Conservation (phyloP, 2,113 vertebrate species). For the Petromus typicus region DNA sequence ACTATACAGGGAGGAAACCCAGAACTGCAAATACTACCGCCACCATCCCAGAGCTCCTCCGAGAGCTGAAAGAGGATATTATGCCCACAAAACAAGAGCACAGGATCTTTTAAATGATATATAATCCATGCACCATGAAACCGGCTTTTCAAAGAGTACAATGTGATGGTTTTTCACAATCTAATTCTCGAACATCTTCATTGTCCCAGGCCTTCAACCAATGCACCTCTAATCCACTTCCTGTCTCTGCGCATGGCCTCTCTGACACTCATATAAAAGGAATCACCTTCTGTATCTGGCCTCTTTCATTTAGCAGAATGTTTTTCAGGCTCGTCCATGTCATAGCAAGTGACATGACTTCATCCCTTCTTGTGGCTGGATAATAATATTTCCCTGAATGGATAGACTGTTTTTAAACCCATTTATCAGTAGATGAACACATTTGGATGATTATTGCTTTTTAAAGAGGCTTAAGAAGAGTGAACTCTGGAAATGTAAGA, state of each 20-base stretch:
- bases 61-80: neutral
- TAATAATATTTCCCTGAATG: neutral
- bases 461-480: conserved; percentile 12
- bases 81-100: neutral
- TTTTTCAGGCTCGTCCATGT: neutral
- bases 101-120: neutral
- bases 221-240: neutral
- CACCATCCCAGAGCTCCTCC: neutral
- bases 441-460: conserved; percentile 17
- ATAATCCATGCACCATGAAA: conserved; percentile 12
- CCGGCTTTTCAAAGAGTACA: neutral
- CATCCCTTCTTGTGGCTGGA: neutral
- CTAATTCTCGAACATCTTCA: conserved; percentile 30
- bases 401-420: neutral
- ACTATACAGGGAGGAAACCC: neutral
- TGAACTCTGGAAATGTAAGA: conserved; percentile 3
- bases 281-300: neutral
- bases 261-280: neutral
- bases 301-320: neutral
- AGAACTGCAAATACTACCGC: neutral
- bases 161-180: neutral
- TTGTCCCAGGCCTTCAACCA: neutral
- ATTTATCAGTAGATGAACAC: neutral
- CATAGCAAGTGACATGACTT: neutral
- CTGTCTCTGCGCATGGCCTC: neutral